These are phyloP conservation scores for Trididemnum nubilum DNA, from an alignment of 23 tunicate species.

Conservation along the genomic window DNA sequence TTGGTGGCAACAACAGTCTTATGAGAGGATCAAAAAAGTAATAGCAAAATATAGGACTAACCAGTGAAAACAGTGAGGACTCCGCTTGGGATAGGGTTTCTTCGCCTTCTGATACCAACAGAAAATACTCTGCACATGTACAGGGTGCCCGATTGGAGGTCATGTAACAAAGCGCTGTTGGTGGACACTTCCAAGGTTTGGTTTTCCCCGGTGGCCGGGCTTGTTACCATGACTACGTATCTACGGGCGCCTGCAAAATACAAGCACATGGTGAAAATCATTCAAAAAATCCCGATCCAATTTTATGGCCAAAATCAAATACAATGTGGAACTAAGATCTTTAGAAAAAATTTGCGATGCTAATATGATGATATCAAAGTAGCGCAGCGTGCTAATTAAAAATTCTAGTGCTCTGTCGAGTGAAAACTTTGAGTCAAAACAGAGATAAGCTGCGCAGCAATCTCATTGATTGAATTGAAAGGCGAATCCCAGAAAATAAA, in stretches of 20 bases:
- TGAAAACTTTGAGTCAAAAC: no score
- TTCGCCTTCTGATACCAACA: constrained; percentile 37
- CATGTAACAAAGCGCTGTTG: background rate
- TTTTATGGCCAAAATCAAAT: no score
- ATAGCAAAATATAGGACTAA: no score
- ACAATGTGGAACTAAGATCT: background rate
- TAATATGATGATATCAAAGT: no score
- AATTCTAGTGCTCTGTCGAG: no score
- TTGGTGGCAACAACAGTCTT: no score
- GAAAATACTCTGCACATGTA: constrained; percentile 52
- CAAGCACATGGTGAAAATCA: background rate
- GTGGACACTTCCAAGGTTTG: background rate
- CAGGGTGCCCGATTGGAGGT: constrained; percentile 45
- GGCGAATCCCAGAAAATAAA: no score
- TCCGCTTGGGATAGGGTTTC: constrained; percentile 46
- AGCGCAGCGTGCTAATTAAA: no score
- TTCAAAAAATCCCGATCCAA: no score
- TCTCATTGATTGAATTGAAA: no score
- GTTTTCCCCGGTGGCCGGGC: background rate
- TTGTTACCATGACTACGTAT: constrained; percentile 18
- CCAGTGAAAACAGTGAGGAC: constrained; percentile 36
- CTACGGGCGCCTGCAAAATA: constrained; percentile 47
- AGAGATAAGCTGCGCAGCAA: no score
- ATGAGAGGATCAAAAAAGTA: no score
- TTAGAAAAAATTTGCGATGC: background rate